Base-by-base conservation (phyloP, 2,797 vertebrate genomes). In the Pseudochaenichthys georgianus region DNA sequence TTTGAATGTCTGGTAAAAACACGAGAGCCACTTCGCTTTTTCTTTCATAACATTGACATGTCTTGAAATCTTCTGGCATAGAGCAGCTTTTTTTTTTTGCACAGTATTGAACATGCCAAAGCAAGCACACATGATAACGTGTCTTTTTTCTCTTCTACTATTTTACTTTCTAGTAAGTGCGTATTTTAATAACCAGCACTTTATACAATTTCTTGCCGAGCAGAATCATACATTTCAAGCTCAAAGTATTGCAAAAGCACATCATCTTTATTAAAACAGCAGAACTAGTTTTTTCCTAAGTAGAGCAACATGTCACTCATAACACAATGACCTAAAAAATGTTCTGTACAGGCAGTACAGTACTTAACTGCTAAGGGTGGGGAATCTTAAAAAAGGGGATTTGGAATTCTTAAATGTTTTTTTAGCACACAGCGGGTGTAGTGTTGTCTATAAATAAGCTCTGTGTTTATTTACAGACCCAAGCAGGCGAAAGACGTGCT, bases 1-100 rank as follows among this genome's bases (percentile, higher is more conserved):
- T 88, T 88, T 87, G 87, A 85, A 84, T 83, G 71, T 73, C 78
- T 73, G 77, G 81, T 87, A 69, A 74, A 80, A 87, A 77, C 75
- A 69, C 0, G 7, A 66, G 51, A 81, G 61, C 53, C 3, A 8
- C 68, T 57, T 75, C 17, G 3, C 42, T 53, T 80, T 51, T 60
- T 73, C 62, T 67, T 70, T 75, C 5, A 53, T 71, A 69, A 73
- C 73, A 52, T 75, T 62, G 81, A 85, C 34, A 6, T 70, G 68
- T 77, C 21, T 63, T 31, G 48, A 64, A 79, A 78, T 73, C 64
- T 76, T 68, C 55, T 34, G 78, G 60, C 71, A 9, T 13, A 41
- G 59, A 65, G 68, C 31, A 23, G 21, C 51, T 91, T 80, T 82
- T 68, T 88, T 78, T 77, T 19, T 19, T 19, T 59, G 70, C 64